phyloP scores from a whole-genome alignment of 2,113 vertebrate species.

The Burhinus bistriatus region DNA sequence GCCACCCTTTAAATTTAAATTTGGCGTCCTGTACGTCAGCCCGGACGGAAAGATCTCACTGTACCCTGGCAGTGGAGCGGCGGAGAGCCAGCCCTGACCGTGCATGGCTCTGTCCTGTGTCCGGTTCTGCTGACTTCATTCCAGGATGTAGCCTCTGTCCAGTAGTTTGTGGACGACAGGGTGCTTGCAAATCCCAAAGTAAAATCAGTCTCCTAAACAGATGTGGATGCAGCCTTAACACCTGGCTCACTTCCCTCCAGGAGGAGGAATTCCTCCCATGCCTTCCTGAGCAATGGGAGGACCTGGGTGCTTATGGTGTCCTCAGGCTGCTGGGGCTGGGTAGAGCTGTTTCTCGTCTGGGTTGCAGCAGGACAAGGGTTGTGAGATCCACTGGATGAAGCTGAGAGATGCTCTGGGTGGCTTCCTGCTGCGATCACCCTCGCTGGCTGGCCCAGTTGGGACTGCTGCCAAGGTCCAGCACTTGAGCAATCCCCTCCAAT shows the following conservation, averaged over 20 bases:
- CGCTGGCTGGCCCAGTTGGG: background rate
- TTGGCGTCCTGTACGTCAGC: background rate
- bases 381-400: accelerated
- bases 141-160: background rate
- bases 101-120: background rate
- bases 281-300: accelerated
- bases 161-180: accelerated
- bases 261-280: background rate
- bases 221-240: too few relatives aligned
- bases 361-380: background rate
- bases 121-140: background rate
- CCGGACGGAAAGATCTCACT: background rate
- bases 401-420: background rate
- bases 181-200: background rate
- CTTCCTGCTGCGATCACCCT: accelerated
- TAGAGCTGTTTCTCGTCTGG: background rate
- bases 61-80: background rate
- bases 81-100: accelerated
- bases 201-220: background rate
- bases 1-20: background rate
- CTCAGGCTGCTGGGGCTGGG: background rate
- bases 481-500: background rate
- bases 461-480: background rate
- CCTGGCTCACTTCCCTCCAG: accelerated
- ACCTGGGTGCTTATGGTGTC: background rate